phyloP scores from a whole-genome alignment of 2,797 vertebrate genomes.

The Poliocrania exsul region DNA sequence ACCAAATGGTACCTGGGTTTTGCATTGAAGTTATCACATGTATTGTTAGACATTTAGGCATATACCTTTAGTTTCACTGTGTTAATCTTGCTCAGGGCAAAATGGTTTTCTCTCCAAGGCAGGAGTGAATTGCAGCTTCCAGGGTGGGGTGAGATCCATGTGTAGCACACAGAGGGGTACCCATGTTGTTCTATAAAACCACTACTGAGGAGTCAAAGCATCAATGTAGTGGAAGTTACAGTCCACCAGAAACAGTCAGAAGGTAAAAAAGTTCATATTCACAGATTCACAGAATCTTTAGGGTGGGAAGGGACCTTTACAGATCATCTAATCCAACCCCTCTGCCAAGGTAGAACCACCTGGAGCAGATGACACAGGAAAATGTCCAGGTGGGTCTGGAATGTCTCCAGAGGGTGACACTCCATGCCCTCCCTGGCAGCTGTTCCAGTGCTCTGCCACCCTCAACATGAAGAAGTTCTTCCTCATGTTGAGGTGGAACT shows the following conservation, averaged over 20 bases:
- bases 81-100: conserved; percentile 8
- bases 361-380: neutral
- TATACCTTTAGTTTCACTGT: neutral
- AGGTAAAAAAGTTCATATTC: neutral
- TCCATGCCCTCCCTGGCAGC: rapidly evolving
- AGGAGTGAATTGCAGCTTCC: neutral
- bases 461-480: neutral
- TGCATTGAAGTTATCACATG: neutral
- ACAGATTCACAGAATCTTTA: neutral
- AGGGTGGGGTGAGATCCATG: neutral
- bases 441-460: neutral
- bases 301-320: neutral
- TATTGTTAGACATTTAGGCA: neutral
- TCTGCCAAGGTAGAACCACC: neutral
- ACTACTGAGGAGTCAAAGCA: neutral
- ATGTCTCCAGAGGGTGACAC: neutral
- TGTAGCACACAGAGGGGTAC: neutral
- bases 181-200: neutral
- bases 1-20: neutral
- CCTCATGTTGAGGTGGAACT: neutral
- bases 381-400: rapidly evolving
- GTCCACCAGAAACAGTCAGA: neutral
- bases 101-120: neutral
- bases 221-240: neutral
- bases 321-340: neutral